These are phyloP conservation scores for Chrysogorgia sp. DNA, from an alignment of 92 coral and sea anemone genomes.

Conservation along the genomic window DNA sequence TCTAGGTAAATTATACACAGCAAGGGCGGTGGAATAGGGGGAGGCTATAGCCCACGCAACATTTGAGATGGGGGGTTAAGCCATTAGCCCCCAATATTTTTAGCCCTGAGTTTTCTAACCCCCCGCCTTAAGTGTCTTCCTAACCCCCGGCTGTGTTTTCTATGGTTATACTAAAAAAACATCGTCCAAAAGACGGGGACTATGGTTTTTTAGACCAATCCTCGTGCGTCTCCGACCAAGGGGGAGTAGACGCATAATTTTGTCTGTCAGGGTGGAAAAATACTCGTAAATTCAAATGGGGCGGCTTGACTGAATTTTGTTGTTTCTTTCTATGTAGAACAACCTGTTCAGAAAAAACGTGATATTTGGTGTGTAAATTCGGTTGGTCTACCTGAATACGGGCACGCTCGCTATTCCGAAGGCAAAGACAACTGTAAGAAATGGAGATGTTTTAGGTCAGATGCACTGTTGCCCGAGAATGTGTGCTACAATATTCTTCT, in stretches of 20 bases:
- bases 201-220: too few species aligned
- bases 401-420: neutral
- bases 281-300: neutral
- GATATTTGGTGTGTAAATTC: neutral
- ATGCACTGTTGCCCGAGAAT: neutral
- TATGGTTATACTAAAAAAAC: too few species aligned
- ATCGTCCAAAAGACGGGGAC: too few species aligned
- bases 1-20: neutral
- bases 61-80: neutral
- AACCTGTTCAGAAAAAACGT: constrained; percentile 6
- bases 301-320: neutral
- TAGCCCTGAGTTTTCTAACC: too few species aligned
- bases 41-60: too few species aligned
- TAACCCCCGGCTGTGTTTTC: too few species aligned
- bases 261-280: neutral
- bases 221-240: too few species aligned
- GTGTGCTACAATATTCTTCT: constrained; percentile 10
- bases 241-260: too few species aligned
- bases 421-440: neutral
- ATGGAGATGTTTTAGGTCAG: neutral
- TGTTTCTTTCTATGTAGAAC: neutral
- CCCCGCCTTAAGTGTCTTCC: too few species aligned
- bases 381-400: too few species aligned
- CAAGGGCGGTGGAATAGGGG: neutral
- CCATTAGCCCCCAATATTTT: neutral